Conservation (phyloP, 2,888 invertebrate genomes). For the Busseola fusca region DNA sequence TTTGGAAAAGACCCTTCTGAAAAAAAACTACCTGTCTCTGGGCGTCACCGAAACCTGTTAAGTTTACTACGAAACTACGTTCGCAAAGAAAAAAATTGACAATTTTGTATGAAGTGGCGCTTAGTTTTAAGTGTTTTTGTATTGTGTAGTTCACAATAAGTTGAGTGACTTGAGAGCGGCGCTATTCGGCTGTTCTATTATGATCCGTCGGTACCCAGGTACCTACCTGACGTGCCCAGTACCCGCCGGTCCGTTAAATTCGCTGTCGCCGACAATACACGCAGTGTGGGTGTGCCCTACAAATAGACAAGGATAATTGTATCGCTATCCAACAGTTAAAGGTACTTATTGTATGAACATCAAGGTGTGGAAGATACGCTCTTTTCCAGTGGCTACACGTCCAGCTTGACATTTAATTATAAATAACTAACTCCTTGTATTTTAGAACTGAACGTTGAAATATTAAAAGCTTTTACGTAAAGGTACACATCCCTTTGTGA, state of each 20-base stretch:
- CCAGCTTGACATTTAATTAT: constrained; percentile 23
- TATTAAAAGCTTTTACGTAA: constrained; percentile 20
- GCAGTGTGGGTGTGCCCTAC: constrained; percentile 71
- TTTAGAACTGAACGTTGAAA: constrained; percentile 17
- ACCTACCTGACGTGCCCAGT: constrained; percentile 66
- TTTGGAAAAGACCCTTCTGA: constrained; percentile 78
- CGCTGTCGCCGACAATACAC: constrained; percentile 68
- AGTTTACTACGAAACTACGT: constrained; percentile 83
- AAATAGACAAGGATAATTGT: constrained; percentile 66
- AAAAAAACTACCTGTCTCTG: constrained; percentile 78
- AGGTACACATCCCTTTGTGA: constrained; percentile 21
- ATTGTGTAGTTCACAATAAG: constrained; percentile 72
- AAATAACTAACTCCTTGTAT: constrained; percentile 13
- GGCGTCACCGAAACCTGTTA: constrained; percentile 72
- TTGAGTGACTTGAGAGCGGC: constrained; percentile 70
- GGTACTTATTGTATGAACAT: constrained; percentile 41
- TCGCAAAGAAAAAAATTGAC: constrained; percentile 70
- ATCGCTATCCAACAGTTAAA: constrained; percentile 62
- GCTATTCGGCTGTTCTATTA: constrained; percentile 61
- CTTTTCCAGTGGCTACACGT: constrained; percentile 2
- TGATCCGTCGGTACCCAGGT: constrained; percentile 53
- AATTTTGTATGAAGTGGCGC: constrained; percentile 81
- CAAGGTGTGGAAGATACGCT: constrained; percentile 24
- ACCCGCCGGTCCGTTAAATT: constrained; percentile 65
- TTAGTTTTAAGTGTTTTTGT: constrained; percentile 75